Base-by-base conservation (phyloP, 2,113 vertebrate genomes). In the Trachemys scripta region DNA sequence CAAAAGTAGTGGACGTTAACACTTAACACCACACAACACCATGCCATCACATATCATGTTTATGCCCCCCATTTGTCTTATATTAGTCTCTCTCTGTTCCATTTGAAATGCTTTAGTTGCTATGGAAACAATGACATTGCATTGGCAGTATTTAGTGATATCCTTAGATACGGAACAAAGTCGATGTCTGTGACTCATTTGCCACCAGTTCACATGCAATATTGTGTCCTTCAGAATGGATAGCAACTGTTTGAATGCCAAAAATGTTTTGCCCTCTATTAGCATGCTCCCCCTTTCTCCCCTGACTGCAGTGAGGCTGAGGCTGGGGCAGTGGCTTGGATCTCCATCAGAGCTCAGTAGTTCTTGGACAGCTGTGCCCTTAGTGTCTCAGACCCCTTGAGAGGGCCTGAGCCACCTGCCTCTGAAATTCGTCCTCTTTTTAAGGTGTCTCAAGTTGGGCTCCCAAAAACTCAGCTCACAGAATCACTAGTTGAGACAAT, bases 51-150 rank as follows among this genome's bases (percentile, higher is more conserved):
- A 78, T 27, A 9, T 72, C 24, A 56, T 82, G 85, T 86, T 49
- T 22, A n/a, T 84, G n/a, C 72, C 78, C 80, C 51, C 19, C 38
- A n/a, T 80, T 83, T 82, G 17, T 83, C 69, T 25, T 76, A 16
- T 47, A 16, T 0, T 85, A 69, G 35, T 50, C 88, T 80, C 85
- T 88, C 75, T 76, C 24, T 16, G n/a, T 90, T 81, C 51, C 1
- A 38, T 85, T 88, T 85, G 11, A 47, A 35, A 35, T 57, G 47
- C 29, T 35, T 79, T 27, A 85, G 65, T 89, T 91, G 35, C 92
- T 95, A 20, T 87, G 92, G 92, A 93, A 95, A 76, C 47, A 8
- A 11, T n/a, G 51, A 51, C 72, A 45, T 22, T 49, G 47, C 49
- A 16, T n/a, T 65, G 75, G 31, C 69, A 8, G 11, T 50, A 27